Evolutionary conservation across 2,113 vertebrate genomes (phyloP).

Genomic region (Reinhardtius hippoglossoides): DNA sequence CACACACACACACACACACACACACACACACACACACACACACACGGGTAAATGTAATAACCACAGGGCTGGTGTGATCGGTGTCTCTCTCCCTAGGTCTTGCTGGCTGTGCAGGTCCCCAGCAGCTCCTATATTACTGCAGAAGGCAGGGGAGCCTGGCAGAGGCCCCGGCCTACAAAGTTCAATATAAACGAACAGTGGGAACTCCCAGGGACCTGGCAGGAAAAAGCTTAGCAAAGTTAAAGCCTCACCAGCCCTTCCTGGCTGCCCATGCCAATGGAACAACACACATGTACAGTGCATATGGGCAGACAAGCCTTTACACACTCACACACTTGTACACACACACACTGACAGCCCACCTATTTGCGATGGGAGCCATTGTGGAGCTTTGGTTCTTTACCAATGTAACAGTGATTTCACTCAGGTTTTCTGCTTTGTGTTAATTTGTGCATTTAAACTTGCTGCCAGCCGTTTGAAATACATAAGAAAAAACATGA

Average conservation of each 20-base stretch:
- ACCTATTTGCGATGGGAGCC: constrained; percentile 3
- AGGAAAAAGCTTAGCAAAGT: constrained; percentile 97
- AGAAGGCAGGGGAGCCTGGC: constrained; percentile 94
- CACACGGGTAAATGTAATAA: constrained; percentile 90
- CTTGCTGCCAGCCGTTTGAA: no score
- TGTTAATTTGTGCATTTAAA: not conserved
- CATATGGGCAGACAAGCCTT: constrained; percentile 29
- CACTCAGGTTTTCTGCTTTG: constrained; percentile 1
- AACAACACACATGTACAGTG: constrained; percentile 38
- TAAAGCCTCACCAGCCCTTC: constrained; percentile 95
- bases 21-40: constrained; percentile 50
- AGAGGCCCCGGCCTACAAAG: constrained; percentile 89
- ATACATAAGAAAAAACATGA: no score
- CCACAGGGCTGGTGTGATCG: constrained; percentile 93
- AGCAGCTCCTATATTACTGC: constrained; percentile 93
- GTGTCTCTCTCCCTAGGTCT: constrained; percentile 81
- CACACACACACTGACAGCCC: constrained; percentile 16
- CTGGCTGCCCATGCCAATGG: constrained; percentile 71
- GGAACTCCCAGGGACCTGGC: constrained; percentile 91
- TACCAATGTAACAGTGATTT: not conserved
- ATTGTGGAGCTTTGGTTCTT: not conserved
- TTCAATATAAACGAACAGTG: constrained; percentile 98
- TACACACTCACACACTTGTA: constrained; percentile 21
- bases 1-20: constrained; percentile 51
- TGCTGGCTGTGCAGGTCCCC: constrained; percentile 92